These are phyloP conservation scores for Cnemophilus loriae DNA, from an alignment of 2,113 vertebrate genomes.

Conservation along the genomic window DNA sequence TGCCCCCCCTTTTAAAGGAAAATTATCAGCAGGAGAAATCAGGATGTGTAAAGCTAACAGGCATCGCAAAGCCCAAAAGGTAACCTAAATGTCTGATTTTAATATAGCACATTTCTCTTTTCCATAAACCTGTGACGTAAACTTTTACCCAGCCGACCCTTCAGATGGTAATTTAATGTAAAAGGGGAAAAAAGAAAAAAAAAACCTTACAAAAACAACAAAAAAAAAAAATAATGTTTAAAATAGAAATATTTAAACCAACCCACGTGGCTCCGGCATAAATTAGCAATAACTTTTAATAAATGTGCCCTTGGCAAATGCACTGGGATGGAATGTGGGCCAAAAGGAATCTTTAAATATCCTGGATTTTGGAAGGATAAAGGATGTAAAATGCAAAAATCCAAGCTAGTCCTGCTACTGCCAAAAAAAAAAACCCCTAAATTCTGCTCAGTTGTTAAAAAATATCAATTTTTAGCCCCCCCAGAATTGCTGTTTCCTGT, in stretches of 20 bases:
- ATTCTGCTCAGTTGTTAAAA: slow-evolving; percentile 70
- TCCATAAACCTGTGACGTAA: slow-evolving; percentile 82
- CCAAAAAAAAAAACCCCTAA: slow-evolving; percentile 29
- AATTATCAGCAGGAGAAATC: slow-evolving; percentile 91
- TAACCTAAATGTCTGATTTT: slow-evolving; percentile 98
- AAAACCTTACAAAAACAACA: slow-evolving; percentile 33
- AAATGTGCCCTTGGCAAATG: slow-evolving; percentile 70
- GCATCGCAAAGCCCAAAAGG: slow-evolving; percentile 91
- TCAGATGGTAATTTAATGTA: slow-evolving; percentile 75
- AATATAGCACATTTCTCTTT: slow-evolving; percentile 88
- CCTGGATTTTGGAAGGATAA: neutral
- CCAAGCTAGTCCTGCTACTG: slow-evolving; percentile 64
- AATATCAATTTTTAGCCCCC: slow-evolving; percentile 51
- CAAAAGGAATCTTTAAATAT: slow-evolving; percentile 55
- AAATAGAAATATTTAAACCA: slow-evolving; percentile 68
- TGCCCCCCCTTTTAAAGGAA: slow-evolving; percentile 87
- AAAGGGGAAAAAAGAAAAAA: neutral
- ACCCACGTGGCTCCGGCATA: slow-evolving; percentile 70
- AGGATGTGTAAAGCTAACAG: slow-evolving; percentile 98
- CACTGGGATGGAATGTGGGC: slow-evolving; percentile 67
- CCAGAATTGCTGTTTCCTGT: slow-evolving; percentile 58
- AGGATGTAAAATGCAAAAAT: slow-evolving; percentile 59
- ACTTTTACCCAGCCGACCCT: slow-evolving; percentile 67
- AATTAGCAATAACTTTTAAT: slow-evolving; percentile 76
- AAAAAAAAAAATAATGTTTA: slow-evolving; percentile 52